phyloP scores from a whole-genome alignment of 2,888 invertebrate genomes.

The Halictus ligatus region DNA sequence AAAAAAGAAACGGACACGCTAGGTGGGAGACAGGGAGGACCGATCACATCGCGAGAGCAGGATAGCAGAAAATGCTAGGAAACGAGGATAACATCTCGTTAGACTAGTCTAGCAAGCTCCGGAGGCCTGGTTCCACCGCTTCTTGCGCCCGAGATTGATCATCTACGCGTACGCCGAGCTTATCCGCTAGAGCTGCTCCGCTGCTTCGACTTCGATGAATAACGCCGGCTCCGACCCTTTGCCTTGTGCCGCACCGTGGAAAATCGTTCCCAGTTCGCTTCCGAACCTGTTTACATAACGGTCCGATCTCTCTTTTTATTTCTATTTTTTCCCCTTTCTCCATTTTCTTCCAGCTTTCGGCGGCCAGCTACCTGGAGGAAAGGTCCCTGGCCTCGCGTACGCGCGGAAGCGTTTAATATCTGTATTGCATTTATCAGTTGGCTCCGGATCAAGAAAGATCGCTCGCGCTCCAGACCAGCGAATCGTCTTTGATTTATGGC shows the following conservation, averaged over 20 bases:
- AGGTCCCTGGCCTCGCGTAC: background rate
- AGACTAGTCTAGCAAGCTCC: constrained; percentile 79
- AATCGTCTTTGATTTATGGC: constrained; percentile 65
- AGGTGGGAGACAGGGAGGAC: constrained; percentile 13
- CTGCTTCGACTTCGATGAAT: constrained; percentile 46
- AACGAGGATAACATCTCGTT: constrained; percentile 78
- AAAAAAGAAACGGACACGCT: background rate
- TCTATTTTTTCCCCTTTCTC: background rate
- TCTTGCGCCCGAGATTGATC: constrained; percentile 75
- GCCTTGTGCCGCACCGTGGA: constrained; percentile 45
- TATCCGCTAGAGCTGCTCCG: constrained; percentile 43
- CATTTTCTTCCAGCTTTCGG: background rate
- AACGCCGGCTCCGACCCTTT: constrained; percentile 20
- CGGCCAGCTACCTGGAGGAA: no score
- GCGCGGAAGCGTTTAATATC: constrained; percentile 50
- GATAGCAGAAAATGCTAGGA: constrained; percentile 70
- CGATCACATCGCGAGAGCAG: constrained; percentile 60
- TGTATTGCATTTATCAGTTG: constrained; percentile 43
- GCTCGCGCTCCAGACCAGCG: constrained; percentile 43
- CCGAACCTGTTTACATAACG: constrained; percentile 33
- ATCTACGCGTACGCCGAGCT: constrained; percentile 65
- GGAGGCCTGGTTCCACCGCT: constrained; percentile 62
- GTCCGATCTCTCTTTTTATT: background rate
- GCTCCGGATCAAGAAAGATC: constrained; percentile 13
- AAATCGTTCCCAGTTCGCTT: constrained; percentile 48